Evolutionary conservation across 2,888 invertebrate species (phyloP).

Genomic region (Helleia helle): DNA sequence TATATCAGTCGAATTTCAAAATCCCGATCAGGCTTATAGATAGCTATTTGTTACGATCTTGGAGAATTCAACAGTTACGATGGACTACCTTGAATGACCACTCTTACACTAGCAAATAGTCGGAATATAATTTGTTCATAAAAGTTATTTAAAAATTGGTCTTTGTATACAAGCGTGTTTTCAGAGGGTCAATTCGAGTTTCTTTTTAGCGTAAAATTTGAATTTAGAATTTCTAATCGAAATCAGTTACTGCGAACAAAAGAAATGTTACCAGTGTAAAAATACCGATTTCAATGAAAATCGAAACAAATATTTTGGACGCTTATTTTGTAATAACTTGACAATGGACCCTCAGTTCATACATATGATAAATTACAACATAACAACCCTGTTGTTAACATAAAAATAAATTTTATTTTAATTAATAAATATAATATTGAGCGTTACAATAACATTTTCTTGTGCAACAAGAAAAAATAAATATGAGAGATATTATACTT

Average conservation of each 20-base stretch:
- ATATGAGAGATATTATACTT: not conserved
- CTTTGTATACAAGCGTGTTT: conserved; percentile 12
- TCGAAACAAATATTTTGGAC: no score
- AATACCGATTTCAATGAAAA: no score
- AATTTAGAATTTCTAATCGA: no score
- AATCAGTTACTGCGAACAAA: no score
- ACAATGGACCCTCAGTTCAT: not conserved
- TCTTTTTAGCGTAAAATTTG: not conserved
- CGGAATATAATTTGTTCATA: conserved; percentile 9
- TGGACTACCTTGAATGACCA: not conserved
- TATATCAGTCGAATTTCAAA: not conserved
- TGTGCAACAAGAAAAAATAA: not conserved
- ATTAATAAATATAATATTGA: no score
- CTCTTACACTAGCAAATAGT: conserved; percentile 1
- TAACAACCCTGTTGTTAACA: no score
- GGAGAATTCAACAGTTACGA: not conserved
- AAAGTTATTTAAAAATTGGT: conserved; percentile 13
- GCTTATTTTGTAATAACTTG: no score
- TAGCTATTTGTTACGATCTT: not conserved
- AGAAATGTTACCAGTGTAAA: no score
- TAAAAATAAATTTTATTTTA: not conserved
- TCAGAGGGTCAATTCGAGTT: not conserved
- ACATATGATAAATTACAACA: not conserved
- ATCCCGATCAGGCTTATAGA: not conserved
- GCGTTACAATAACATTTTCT: not conserved